These are phyloP conservation scores for Hirundichthys speculiger DNA, from an alignment of 2,113 vertebrate genomes.

Conservation along the genomic window DNA sequence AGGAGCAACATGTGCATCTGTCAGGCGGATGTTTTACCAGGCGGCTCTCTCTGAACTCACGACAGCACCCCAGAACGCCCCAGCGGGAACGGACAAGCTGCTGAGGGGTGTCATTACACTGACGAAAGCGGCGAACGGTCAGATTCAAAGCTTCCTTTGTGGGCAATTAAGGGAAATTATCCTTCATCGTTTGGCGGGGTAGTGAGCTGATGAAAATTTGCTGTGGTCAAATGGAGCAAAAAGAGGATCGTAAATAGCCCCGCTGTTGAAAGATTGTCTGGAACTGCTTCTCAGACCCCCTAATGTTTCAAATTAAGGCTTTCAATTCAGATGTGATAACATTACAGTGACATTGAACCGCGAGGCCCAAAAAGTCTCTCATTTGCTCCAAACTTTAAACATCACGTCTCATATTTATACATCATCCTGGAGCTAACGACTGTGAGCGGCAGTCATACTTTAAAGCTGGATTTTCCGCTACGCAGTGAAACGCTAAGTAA, in stretches of 20 bases:
- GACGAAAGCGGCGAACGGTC: slow-evolving; percentile 47
- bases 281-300: slow-evolving; percentile 37
- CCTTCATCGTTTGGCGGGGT: slow-evolving; percentile 52
- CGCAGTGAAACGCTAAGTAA: too few species aligned
- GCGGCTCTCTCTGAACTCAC: slow-evolving; percentile 18
- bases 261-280: slow-evolving; percentile 19
- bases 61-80: slow-evolving; percentile 30
- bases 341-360: slow-evolving; percentile 4
- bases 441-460: too few species aligned
- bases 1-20: neutral
- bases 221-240: slow-evolving; percentile 27
- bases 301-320: slow-evolving; percentile 36
- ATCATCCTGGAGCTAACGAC: too few species aligned
- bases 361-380: slow-evolving; percentile 11
- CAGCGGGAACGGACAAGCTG: slow-evolving; percentile 8
- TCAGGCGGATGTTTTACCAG: slow-evolving; percentile 2
- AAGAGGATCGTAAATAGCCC: slow-evolving; percentile 44
- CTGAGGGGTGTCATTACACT: slow-evolving; percentile 49
- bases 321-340: slow-evolving; percentile 29
- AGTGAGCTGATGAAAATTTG: slow-evolving; percentile 46
- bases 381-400: slow-evolving; percentile 2
- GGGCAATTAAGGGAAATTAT: slow-evolving; percentile 70
- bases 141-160: slow-evolving; percentile 59
- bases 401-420: neutral
- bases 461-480: too few species aligned